Evolutionary conservation across 2,888 invertebrate species (phyloP).

Genomic region (Tipula unca): DNA sequence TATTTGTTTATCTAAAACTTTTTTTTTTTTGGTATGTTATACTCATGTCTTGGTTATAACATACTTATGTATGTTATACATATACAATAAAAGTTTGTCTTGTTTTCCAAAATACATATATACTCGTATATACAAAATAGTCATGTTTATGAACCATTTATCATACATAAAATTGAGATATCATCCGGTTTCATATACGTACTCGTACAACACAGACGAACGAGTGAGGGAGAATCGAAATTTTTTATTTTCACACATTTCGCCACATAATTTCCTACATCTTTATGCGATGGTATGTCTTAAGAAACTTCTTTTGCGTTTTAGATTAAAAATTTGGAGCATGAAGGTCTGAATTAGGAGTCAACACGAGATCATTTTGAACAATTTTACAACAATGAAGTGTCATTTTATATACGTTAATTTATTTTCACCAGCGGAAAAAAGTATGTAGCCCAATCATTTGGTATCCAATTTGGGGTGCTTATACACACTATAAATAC

Average conservation of each 20-base stretch:
- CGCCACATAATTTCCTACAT: background rate
- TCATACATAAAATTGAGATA: constrained; percentile 8
- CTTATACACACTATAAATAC: no score
- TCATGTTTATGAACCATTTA: background rate
- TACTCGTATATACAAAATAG: background rate
- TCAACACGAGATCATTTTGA: no score
- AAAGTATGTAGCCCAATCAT: no score
- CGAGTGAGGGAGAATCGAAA: background rate
- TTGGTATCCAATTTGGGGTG: no score
- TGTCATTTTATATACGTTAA: no score
- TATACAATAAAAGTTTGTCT: background rate
- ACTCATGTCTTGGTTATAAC: background rate
- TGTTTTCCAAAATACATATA: background rate
- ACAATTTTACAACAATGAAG: no score
- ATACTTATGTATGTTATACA: background rate
- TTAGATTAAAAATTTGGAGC: no score
- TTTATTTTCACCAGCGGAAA: no score
- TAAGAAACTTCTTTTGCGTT: background rate
- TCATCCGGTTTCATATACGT: background rate
- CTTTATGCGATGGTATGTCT: background rate
- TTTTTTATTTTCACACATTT: background rate
- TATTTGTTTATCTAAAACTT: background rate
- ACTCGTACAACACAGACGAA: background rate
- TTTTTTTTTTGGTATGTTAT: background rate
- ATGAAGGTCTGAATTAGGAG: no score